A percentile compares a stretch with the other conserved stretches of the same genome.
Conservation (phyloP, 2,888 invertebrate species). For the Cheiracanthium punctorium region DNA sequence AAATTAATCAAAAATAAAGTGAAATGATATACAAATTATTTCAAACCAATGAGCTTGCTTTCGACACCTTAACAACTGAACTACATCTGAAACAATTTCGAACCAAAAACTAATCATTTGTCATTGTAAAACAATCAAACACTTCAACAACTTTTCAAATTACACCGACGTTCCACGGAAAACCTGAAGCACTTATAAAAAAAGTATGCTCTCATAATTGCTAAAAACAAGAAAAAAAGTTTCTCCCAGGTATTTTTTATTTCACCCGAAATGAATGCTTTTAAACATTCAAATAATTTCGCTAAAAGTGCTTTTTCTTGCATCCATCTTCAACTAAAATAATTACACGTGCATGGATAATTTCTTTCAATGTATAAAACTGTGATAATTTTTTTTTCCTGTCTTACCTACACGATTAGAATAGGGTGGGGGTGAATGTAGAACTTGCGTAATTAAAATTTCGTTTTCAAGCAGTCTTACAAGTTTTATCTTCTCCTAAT, state of each 20-base stretch:
- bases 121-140: too few relatives aligned
- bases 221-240: background rate
- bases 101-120: too few relatives aligned
- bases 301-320: slow-evolving; percentile 19
- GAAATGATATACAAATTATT: too few relatives aligned
- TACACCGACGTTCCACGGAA: too few relatives aligned
- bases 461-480: slow-evolving; percentile 27
- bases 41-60: too few relatives aligned
- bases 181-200: too few relatives aligned
- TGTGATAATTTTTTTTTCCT: slow-evolving; percentile 46
- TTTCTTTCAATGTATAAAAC: slow-evolving; percentile 52
- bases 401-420: background rate
- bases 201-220: slow-evolving; percentile 40
- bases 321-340: slow-evolving; percentile 42
- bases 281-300: slow-evolving; percentile 48
- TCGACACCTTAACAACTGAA: too few relatives aligned
- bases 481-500: slow-evolving; percentile 38
- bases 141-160: too few relatives aligned
- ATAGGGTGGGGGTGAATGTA: background rate
- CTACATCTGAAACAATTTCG: too few relatives aligned
- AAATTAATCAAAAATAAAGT: too few relatives aligned
- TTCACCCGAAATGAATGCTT: background rate
- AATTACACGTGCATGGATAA: slow-evolving; percentile 59
- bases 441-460: slow-evolving; percentile 58
- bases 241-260: slow-evolving; percentile 10